A percentile compares a stretch with the other conserved stretches of the same genome.
phyloP scores from a whole-genome alignment of 2,797 vertebrate genomes.

The Fundulus diaphanus region DNA sequence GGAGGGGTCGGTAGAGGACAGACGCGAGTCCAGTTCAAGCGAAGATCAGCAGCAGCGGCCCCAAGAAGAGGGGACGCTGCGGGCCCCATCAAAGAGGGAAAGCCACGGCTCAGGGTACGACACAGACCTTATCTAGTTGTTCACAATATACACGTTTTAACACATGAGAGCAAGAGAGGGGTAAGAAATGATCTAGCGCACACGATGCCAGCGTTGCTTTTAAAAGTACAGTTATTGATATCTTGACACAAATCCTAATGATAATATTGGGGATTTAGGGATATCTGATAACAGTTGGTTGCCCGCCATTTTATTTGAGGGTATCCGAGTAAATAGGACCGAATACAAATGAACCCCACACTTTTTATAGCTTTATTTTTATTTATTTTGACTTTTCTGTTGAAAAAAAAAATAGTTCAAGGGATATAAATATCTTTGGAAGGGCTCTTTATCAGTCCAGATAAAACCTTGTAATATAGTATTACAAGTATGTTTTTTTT shows the following conservation, averaged over 20 bases:
- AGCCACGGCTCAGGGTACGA: slow-evolving; percentile 79
- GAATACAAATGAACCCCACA: not conserved
- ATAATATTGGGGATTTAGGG: not conserved
- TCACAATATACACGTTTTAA: slow-evolving; percentile 6
- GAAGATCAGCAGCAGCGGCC: slow-evolving; percentile 42
- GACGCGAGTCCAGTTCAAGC: slow-evolving; percentile 24
- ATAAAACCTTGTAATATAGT: not conserved
- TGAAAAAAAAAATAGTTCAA: not conserved
- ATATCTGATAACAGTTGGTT: not conserved
- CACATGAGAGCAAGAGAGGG: slow-evolving; percentile 2
- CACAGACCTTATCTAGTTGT: not conserved
- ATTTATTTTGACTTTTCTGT: not conserved
- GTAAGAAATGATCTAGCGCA: not conserved
- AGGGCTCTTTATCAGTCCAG: too few relatives aligned
- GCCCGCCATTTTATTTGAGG: not conserved
- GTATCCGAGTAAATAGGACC: not conserved
- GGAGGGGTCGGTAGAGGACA: slow-evolving; percentile 64
- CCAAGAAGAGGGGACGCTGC: slow-evolving; percentile 25
- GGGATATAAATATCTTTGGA: not conserved
- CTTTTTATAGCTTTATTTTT: not conserved
- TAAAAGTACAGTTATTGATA: not conserved
- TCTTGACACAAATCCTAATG: not conserved
- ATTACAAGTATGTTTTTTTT: not conserved
- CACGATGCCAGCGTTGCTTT: not conserved
- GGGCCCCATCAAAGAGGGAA: slow-evolving; percentile 48